Percentiles rank a stretch among this genome's conserved stretches.
Conservation (phyloP, 53 echinoderm and acorn worm genomes). For the Stichopus horrens region DNA sequence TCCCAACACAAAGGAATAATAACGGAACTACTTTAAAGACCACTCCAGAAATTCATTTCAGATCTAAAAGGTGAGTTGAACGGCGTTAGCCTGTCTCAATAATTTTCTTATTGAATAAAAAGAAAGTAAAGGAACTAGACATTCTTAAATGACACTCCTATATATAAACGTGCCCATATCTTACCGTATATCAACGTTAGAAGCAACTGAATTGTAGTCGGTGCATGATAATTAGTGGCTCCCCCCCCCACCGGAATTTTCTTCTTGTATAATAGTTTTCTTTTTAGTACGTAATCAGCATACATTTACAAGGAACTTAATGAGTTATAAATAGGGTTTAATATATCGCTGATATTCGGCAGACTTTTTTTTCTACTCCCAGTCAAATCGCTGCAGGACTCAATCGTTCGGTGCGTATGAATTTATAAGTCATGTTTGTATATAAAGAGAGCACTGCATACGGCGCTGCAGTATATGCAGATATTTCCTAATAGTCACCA, state of each 20-base stretch:
- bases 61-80: no score
- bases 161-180: no score
- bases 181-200: no score
- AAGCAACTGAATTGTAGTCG: no score
- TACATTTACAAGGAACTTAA: conserved; percentile 5
- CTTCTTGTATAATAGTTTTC: background rate
- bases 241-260: background rate
- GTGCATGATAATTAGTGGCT: background rate
- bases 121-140: no score
- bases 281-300: background rate
- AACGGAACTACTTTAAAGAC: no score
- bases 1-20: no score
- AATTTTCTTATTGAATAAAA: no score
- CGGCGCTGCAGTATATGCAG: background rate
- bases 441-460: background rate
- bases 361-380: background rate
- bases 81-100: no score
- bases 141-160: no score
- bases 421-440: background rate
- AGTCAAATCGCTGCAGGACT: background rate
- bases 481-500: background rate
- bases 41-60: no score
- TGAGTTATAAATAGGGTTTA: conserved; percentile 34
- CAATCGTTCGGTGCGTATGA: background rate
- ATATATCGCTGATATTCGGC: background rate